These are phyloP conservation scores for Petrolisthes manimaculis DNA, from an alignment of 2,888 invertebrate genomes.

Conservation along the genomic window DNA sequence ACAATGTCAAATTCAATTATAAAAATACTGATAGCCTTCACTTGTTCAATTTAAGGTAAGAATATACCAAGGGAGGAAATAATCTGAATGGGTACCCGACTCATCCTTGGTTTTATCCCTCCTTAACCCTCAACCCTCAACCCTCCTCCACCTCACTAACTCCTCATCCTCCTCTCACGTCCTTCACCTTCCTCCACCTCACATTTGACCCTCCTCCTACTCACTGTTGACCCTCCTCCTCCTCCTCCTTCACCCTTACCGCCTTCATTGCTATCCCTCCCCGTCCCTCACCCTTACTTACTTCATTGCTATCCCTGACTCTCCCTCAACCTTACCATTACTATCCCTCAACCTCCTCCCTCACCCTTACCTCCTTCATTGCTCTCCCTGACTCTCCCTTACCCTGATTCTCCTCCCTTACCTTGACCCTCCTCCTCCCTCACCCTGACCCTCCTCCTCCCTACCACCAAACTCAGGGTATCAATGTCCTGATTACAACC, in stretches of 20 bases:
- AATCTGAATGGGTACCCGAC: slow-evolving; percentile 34
- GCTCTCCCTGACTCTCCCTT: not conserved
- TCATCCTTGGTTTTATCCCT: not conserved
- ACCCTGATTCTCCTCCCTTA: not conserved
- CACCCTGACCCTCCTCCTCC: not conserved
- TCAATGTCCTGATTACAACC: slow-evolving; percentile 26
- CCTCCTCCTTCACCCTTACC: not conserved
- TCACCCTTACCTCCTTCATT: not conserved
- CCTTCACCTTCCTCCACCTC: not conserved
- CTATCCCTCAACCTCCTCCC: not conserved
- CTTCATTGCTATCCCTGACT: too few relatives aligned
- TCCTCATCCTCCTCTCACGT: not conserved
- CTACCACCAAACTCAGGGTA: slow-evolving; percentile 19
- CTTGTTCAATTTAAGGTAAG: slow-evolving; percentile 10
- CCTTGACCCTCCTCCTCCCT: not conserved
- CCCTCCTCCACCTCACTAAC: not conserved
- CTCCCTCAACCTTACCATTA: not conserved
- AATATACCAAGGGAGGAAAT: slow-evolving; percentile 24
- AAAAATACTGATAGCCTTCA: not conserved
- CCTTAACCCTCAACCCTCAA: not conserved
- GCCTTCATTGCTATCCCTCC: not conserved
- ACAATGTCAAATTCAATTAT: slow-evolving; percentile 1
- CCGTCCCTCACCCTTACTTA: too few relatives aligned
- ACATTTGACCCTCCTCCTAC: not conserved
- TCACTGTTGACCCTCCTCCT: not conserved